A percentile compares a stretch with the other conserved stretches of the same genome.
Conservation (phyloP, 2,113 vertebrate species). For the Pica pica region DNA sequence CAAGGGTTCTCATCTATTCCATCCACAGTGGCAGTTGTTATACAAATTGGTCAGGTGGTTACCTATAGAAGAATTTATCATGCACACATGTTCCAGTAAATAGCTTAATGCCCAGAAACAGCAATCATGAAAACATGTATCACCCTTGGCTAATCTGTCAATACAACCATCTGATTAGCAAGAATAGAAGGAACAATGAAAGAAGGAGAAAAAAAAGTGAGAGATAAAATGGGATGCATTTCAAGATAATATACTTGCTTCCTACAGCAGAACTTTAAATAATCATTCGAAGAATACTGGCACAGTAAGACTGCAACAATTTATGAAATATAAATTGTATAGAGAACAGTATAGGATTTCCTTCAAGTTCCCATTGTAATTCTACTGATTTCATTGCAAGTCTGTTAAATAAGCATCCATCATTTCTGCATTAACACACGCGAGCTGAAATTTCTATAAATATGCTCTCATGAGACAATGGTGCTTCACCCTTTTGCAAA, state of each 20-base stretch:
- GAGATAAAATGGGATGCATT: neutral
- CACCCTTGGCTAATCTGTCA: conserved; percentile 15
- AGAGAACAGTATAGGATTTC: neutral
- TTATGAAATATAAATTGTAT: neutral
- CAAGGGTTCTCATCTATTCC: neutral
- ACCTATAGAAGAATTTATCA: conserved; percentile 19
- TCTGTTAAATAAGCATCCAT: neutral
- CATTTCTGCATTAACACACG: neutral
- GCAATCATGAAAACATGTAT: neutral
- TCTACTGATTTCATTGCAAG: neutral
- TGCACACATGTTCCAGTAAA: neutral
- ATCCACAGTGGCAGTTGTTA: neutral
- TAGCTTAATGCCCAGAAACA: neutral
- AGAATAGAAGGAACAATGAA: conserved; percentile 1
- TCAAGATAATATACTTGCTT: conserved; percentile 1
- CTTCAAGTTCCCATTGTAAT: neutral
- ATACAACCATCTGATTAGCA: conserved; percentile 31
- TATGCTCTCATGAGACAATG: neutral
- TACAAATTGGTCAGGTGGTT: neutral
- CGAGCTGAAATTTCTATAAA: neutral
- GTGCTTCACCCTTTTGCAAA: neutral
- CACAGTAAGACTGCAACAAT: neutral
- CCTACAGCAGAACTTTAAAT: neutral
- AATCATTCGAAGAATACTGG: neutral
- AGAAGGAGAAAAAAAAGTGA: neutral